Conservation (phyloP, 2,797 vertebrate species). For the Gambusia yucatana region DNA sequence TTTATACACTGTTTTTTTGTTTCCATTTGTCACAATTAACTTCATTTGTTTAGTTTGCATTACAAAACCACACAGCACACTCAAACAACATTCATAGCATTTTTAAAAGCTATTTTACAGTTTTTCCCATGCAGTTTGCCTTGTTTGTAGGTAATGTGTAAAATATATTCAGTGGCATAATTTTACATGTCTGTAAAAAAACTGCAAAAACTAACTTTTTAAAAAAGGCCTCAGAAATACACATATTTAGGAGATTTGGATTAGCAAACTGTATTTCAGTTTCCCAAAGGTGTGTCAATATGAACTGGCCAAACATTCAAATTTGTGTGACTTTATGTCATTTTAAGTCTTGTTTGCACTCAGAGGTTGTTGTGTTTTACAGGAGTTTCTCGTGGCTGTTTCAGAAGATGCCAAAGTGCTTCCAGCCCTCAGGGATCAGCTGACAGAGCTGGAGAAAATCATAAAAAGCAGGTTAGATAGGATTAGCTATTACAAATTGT, state of each 20-base stretch:
- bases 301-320: neutral
- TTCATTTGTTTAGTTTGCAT: neutral
- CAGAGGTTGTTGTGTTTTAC: conserved; percentile 58
- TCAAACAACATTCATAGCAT: neutral
- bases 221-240: neutral
- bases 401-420: conserved; percentile 90
- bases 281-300: neutral
- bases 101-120: neutral
- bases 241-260: neutral
- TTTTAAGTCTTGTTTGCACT: neutral
- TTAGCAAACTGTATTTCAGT: neutral
- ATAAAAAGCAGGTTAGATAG: conserved; percentile 90
- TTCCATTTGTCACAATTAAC: neutral
- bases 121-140: neutral
- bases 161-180: neutral
- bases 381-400: conserved; percentile 95
- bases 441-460: conserved; percentile 88
- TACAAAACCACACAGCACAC: neutral
- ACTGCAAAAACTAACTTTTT: neutral
- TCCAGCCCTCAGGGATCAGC: conserved; percentile 89
- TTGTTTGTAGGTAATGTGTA: neutral
- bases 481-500: neutral
- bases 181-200: neutral
- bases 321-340: neutral
- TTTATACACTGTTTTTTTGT: neutral